These are phyloP conservation scores for Nannospalax galili DNA, from an alignment of 2,113 vertebrate species.

Conservation along the genomic window DNA sequence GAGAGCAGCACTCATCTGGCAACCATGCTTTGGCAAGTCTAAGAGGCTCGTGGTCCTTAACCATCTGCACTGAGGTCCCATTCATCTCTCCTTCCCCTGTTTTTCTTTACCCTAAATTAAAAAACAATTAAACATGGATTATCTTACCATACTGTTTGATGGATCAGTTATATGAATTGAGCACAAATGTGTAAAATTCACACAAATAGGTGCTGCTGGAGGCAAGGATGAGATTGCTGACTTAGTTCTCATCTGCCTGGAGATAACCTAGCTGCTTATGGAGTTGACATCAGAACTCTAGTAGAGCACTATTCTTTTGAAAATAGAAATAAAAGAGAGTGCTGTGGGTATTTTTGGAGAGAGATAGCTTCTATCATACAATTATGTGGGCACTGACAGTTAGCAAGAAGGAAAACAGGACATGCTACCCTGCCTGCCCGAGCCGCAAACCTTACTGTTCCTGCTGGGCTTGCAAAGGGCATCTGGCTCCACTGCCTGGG, in stretches of 20 bases:
- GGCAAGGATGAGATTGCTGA: not conserved
- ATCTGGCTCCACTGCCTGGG: not conserved
- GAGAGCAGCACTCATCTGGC: not conserved
- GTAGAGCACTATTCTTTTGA: not conserved
- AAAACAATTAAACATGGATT: not conserved
- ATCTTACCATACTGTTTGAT: not conserved
- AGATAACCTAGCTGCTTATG: not conserved
- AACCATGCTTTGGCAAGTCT: not conserved
- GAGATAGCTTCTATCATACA: not conserved
- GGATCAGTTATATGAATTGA: not conserved
- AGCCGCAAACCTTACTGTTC: not conserved
- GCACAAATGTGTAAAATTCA: conserved; percentile 11
- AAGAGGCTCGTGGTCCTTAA: not conserved
- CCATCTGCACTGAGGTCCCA: not conserved
- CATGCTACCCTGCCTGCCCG: not conserved
- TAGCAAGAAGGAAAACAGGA: not conserved
- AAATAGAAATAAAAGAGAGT: conserved; percentile 6
- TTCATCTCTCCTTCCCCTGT: not conserved
- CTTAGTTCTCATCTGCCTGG: not conserved
- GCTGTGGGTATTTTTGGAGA: not conserved
- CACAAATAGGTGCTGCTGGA: not conserved
- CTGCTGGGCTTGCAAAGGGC: not conserved
- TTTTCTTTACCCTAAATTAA: not conserved
- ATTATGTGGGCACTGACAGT: not conserved
- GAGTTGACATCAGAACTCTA: not conserved